Percentiles rank a stretch among this genome's conserved stretches.
phyloP scores from a whole-genome alignment of 2,113 vertebrate genomes.

The Tragelaphus buxtoni region DNA sequence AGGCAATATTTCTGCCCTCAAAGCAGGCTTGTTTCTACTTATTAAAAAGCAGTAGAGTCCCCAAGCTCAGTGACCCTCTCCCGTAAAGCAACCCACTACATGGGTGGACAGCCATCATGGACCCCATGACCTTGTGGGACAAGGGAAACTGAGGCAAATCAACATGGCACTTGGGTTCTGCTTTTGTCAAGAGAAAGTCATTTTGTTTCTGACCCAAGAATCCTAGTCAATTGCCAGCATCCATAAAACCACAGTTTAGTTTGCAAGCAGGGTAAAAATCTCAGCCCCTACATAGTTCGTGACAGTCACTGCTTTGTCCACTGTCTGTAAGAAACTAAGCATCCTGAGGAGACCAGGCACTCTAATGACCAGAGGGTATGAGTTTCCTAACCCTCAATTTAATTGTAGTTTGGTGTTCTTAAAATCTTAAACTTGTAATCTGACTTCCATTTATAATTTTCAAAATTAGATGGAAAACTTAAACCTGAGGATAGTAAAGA shows the following conservation, averaged over 20 bases:
- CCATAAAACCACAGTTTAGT: not conserved
- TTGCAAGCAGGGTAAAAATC: not conserved
- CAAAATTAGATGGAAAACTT: not conserved
- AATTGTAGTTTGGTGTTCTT: not conserved
- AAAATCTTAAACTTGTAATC: not conserved
- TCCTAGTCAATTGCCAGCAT: not conserved
- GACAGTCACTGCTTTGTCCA: not conserved
- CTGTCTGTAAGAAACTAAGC: not conserved
- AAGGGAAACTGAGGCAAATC: not conserved
- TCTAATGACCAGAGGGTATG: not conserved
- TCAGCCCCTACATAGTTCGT: not conserved
- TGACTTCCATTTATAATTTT: not conserved
- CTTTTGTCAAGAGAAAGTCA: not conserved
- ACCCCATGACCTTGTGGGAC: accelerated
- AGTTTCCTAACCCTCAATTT: not conserved
- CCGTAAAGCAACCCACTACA: not conserved
- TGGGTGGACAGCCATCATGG: not conserved
- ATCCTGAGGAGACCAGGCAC: not conserved
- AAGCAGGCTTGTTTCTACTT: not conserved
- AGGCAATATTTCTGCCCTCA: not conserved
- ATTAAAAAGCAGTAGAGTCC: not conserved
- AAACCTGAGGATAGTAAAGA: not conserved
- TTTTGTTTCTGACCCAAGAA: not conserved
- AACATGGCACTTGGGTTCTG: not conserved
- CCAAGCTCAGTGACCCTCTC: not conserved